These are phyloP conservation scores for Sphaerophoria taeniata DNA, from an alignment of 2,888 invertebrate genomes.

Conservation along the genomic window DNA sequence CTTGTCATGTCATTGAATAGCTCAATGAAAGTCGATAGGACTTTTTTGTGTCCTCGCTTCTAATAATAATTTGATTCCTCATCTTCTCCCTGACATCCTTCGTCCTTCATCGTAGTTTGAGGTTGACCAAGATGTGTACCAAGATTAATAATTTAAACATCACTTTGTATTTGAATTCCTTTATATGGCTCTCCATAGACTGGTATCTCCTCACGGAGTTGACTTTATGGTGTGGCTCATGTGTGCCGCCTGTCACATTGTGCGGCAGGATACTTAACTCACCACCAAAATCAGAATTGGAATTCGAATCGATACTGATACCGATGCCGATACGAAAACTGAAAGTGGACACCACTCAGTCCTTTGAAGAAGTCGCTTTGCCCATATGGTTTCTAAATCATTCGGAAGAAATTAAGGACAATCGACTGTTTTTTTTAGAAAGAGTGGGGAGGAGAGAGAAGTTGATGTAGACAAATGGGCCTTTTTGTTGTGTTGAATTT, in stretches of 20 bases:
- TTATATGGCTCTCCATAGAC: not conserved
- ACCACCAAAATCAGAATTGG: not conserved
- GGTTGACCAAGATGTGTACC: conserved; percentile 23
- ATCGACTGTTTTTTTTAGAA: conserved; percentile 3
- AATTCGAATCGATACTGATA: not conserved
- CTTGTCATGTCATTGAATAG: conserved; percentile 20
- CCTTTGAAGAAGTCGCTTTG: not conserved
- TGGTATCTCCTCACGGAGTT: conserved; percentile 10
- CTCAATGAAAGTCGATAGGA: conserved; percentile 1
- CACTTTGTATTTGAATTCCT: conserved; percentile 37
- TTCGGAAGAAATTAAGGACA: conserved; percentile 58
- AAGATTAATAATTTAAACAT: conserved; percentile 59
- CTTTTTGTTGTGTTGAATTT: conserved; percentile 26
- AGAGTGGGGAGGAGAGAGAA: not conserved
- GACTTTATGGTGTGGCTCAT: conserved; percentile 30
- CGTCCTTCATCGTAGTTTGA: conserved; percentile 3
- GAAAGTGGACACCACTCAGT: conserved; percentile 32
- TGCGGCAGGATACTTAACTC: not conserved
- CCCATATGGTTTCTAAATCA: conserved; percentile 57
- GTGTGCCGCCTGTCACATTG: conserved; percentile 12
- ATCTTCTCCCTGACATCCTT: not conserved
- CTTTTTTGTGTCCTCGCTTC: conserved; percentile 10
- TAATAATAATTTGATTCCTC: conserved; percentile 24
- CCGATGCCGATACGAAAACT: not conserved
- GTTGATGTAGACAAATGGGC: conserved; percentile 47